Base-by-base conservation (phyloP, 2,888 invertebrate species). In the Thecophora atra region DNA sequence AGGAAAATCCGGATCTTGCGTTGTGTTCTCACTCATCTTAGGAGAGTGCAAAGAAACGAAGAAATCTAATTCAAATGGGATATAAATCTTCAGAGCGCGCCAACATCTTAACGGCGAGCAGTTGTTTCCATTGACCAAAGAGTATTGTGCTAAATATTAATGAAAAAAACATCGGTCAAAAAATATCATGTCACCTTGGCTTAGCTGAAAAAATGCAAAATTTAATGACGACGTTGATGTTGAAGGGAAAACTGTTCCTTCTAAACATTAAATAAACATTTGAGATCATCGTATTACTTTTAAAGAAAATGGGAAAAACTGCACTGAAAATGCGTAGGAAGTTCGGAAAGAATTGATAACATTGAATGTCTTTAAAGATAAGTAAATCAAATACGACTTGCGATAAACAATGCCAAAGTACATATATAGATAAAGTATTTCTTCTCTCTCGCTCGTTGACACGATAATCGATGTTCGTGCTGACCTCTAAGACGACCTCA, bases 401-500 rank as follows among this genome's bases (percentile, higher is more conserved):
- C 37, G 1, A 37, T 37, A 37, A 6, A 24, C 47, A 24, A 13
- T 47, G 17, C 64, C 64, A 11, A 64, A 64, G 24, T 47, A 47
- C 64, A 47, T 64, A n/a, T n/a, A n/a, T n/a, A n/a, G n/a, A n/a
- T n/a, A n/a, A n/a, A n/a, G n/a, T n/a, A n/a, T n/a, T n/a, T n/a
- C n/a, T 56, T 58, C 42, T 68, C 24, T 68, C 68, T 44, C 28
- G 47, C 26, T 58, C 58, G 15, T 70, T 75, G 76, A 72, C 73
- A 74, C 73, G 72, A 73, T 65, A 72, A 73, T 73, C 74, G 72
- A 76, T 71, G 75, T 72, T 76, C 65, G 68, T 24, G 73, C 72
- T 76, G 77, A 77, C 77, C 77, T 74, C 74, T 75, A 75, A 77
- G 74, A 69, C 73, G 72, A 77, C 77, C 77, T 76, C 76, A 76